These are phyloP conservation scores for Crossaster papposus DNA, from an alignment of 53 echinoderm and acorn worm genomes.

Conservation along the genomic window DNA sequence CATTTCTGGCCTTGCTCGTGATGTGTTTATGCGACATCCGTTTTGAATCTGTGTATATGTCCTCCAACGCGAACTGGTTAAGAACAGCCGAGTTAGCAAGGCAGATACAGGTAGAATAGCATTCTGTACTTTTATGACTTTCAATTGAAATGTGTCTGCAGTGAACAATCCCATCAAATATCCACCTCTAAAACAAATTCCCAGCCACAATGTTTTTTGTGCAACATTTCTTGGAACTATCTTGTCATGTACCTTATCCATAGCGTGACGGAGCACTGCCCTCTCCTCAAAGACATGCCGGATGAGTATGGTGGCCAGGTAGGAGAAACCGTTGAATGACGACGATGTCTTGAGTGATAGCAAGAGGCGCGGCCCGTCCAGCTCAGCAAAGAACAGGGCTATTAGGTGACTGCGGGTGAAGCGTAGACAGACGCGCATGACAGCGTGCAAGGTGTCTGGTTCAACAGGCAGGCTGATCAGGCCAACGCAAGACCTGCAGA, in stretches of 20 bases:
- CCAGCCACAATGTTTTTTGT: too few relatives aligned
- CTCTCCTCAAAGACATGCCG: constrained; percentile 93
- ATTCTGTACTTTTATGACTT: too few relatives aligned
- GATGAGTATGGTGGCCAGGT: constrained; percentile 87
- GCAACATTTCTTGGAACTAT: too few relatives aligned
- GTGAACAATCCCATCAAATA: too few relatives aligned
- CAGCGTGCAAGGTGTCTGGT: constrained; percentile 93
- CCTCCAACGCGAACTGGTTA: too few relatives aligned
- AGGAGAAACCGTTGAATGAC: constrained; percentile 86
- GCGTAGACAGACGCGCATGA: constrained; percentile 86
- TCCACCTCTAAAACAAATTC: too few relatives aligned
- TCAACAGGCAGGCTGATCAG: constrained; percentile 94
- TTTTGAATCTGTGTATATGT: too few relatives aligned
- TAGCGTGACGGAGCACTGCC: constrained; percentile 79
- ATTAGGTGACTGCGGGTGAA: constrained; percentile 89
- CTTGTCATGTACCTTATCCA: constrained; percentile 80
- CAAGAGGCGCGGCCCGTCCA: constrained; percentile 86
- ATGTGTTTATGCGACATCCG: too few relatives aligned
- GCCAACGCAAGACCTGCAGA: constrained; percentile 82
- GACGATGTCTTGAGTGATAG: constrained; percentile 84
- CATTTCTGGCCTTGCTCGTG: too few relatives aligned
- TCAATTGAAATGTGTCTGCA: too few relatives aligned
- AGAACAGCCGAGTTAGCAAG: too few relatives aligned
- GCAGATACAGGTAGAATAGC: too few relatives aligned
- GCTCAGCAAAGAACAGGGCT: constrained; percentile 91